These are phyloP conservation scores for Ephestia elutella DNA, from an alignment of 1,140 invertebrate species.

Conservation along the genomic window DNA sequence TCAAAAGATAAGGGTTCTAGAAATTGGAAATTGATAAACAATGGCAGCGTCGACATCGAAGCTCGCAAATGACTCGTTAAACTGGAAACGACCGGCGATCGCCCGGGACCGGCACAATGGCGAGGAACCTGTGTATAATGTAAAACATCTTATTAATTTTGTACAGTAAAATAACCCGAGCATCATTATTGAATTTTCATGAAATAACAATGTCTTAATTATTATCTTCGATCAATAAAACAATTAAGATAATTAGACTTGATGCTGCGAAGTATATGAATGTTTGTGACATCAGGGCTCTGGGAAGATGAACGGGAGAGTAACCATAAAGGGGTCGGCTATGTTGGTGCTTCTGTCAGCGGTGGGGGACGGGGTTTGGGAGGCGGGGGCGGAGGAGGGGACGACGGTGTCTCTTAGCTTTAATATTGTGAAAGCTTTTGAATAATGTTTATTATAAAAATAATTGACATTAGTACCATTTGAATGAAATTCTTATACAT, in stretches of 20 bases:
- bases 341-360: conserved; percentile 49
- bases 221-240: too few species aligned
- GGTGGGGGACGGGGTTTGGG: conserved; percentile 16
- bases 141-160: too few species aligned
- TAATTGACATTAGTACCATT: too few species aligned
- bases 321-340: conserved; percentile 50
- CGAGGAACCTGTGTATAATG: too few species aligned
- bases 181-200: too few species aligned
- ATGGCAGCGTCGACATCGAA: neutral
- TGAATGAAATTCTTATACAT: too few species aligned
- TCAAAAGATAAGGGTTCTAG: neutral
- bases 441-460: too few species aligned
- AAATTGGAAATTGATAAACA: neutral
- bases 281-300: conserved; percentile 35
- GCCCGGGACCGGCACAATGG: too few species aligned
- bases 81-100: too few species aligned
- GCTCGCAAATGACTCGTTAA: neutral
- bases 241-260: conserved; percentile 19
- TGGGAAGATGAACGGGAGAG: conserved; percentile 33
- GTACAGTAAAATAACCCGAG: too few species aligned
- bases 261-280: conserved; percentile 26
- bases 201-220: too few species aligned
- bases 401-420: conserved; percentile 30
- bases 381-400: conserved; percentile 21
- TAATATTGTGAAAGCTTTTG: too few species aligned